Evolutionary conservation across 2,113 vertebrate species (phyloP), one percentile per base, ranked within the genome.

Genomic region (Formicarius rufipectus): DNA sequence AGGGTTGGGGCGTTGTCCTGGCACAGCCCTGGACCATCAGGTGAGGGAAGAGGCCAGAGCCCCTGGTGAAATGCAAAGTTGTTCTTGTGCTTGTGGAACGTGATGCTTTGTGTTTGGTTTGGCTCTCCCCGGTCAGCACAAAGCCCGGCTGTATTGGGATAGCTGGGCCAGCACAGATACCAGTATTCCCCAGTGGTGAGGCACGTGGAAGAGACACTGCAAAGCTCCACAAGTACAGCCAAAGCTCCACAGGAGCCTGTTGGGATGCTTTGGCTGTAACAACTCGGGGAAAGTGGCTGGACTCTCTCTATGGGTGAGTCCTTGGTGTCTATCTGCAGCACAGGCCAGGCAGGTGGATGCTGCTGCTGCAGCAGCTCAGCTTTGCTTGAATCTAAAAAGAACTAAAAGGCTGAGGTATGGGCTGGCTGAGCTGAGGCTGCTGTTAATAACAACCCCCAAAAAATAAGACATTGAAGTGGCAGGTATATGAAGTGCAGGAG

Each of bases 21-120:
- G 33, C 3, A 1, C 50, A 68, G 35, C 62, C 62, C 39, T 2
- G 1, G 33, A 19, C 1, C 0, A 14, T 17, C 82, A 73, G 85
- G 85, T 92, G 85, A 76, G 75, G 75, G 45, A 14, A 27, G 40
- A 45, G 47, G 50, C 85, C 74, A 8, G 17, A 69, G 14, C n/a
- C 53, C 39, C 49, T 2, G 15, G 20, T 1, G 21, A 5, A 33
- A 81, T 31, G 64, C 55, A 33, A n/a, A 42, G 69, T 9, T 60
- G 33, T 30, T 42, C 28, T 40, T 53, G 39, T 13, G 63, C 86
- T 44, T 1, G 0, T 60, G 37, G 93, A 83, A 96, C 95, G 94
- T 97, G 95, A 63, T 67, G 89, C 42, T 50, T 64, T 6, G 59
- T 96, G 93, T 95, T 97, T 95, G 64, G 42, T n/a, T 96, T 97